These are phyloP conservation scores for Syngnathus floridae DNA, from an alignment of 2,113 vertebrate genomes.

Conservation along the genomic window DNA sequence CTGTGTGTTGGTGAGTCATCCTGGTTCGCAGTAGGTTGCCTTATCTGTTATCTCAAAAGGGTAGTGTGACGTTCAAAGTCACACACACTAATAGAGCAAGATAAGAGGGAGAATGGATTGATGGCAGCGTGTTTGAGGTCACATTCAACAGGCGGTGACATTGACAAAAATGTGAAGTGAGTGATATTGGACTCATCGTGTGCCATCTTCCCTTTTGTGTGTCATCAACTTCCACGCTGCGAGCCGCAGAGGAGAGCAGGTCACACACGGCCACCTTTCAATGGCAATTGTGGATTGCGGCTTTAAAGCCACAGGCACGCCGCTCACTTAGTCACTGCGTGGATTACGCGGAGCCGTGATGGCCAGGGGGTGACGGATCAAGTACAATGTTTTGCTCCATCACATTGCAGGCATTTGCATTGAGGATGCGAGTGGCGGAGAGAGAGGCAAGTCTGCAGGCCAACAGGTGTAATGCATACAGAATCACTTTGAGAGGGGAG, in stretches of 20 bases:
- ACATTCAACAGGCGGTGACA: conserved; percentile 42
- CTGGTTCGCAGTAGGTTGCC: conserved; percentile 22
- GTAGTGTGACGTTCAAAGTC: conserved; percentile 7
- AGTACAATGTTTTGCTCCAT: conserved; percentile 64
- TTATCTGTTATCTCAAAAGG: conserved; percentile 3
- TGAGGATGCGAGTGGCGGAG: not conserved
- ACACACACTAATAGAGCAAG: not conserved
- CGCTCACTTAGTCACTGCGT: conserved; percentile 64
- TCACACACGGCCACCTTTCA: conserved; percentile 48
- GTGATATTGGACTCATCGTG: conserved; percentile 15
- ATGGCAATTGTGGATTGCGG: conserved; percentile 31
- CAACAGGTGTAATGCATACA: not conserved
- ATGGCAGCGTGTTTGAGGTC: conserved; percentile 24
- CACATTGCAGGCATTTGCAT: conserved; percentile 43
- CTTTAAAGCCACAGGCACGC: conserved; percentile 53
- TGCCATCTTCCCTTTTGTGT: conserved; percentile 15
- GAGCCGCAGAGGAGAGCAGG: conserved; percentile 24
- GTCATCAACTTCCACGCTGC: conserved; percentile 22
- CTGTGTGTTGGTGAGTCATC: conserved; percentile 59
- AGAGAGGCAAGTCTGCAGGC: not conserved
- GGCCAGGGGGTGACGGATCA: conserved; percentile 31
- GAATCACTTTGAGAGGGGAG: not conserved
- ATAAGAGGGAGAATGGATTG: not conserved
- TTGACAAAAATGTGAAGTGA: conserved; percentile 35
- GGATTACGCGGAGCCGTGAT: conserved; percentile 42